Base-by-base conservation (phyloP, 2,113 vertebrate genomes). In the Capreolus pygargus region DNA sequence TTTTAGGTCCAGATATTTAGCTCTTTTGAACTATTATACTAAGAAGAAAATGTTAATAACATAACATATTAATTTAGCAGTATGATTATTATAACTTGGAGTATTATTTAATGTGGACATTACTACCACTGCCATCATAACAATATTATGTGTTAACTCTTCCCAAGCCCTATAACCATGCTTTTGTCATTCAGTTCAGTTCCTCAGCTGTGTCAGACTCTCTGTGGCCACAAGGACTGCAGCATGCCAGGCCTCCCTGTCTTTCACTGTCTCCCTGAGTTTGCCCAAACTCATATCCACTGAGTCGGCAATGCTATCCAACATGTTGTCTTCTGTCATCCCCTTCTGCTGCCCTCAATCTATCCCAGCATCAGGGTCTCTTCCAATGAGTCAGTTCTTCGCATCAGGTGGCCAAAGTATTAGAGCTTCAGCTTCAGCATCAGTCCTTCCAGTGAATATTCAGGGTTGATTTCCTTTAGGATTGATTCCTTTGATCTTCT, bases 41-140 rank as follows among this genome's bases (percentile, higher is more conserved):
- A 57, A 94, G 52, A 89, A 94, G n/a, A 67, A 95, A 94, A 93
- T 52, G 19, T 45, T 86, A 90, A 79, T 60, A 61, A 64, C 23
- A 70, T 23, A 52, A 78, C 6, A 55, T 55, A 78, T 67, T 78
- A 30, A 98, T 64, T 82, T 93, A 91, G 14, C 17, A 55, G n/a
- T 67, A 61, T 95, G 50, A 81, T 50, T 36, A 85, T 58, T 91
- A 39, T 95, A 87, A 54, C 23, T 95, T 87, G 50, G 92, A 70
- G 7, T 21, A 83, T 60, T 94, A 28, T 84, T 92, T 93, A 78
- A 60, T 93, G 21, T 78, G 95, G 47, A 89, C 1, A 43, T 90
- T 33, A 57, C 23, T 87, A 79, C 17, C 19, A 86, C 36, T 96
- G 57, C 58, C 50, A 85, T 60, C 90, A 43, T 85, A 87, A 94